Conservation (phyloP, 1,140 invertebrate species). For the Drosophila rhopaloa region DNA sequence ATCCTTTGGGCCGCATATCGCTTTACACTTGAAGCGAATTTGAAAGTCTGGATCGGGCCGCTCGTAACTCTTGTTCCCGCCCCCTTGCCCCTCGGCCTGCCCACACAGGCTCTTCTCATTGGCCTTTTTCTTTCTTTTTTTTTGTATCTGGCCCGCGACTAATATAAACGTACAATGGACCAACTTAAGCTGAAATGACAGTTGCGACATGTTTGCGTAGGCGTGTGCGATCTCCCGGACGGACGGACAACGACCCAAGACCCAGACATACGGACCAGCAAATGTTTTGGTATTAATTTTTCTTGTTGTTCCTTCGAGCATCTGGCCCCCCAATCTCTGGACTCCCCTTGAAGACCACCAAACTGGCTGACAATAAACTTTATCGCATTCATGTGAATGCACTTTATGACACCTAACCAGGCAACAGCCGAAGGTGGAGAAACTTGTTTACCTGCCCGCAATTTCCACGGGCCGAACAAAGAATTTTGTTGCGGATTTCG, state of each 20-base stretch:
- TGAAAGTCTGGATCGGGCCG: conserved; percentile 74
- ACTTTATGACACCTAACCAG: conserved; percentile 81
- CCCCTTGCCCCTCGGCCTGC: conserved; percentile 11
- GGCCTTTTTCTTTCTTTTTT: conserved; percentile 37
- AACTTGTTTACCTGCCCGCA: conserved; percentile 57
- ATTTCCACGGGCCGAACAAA: conserved; percentile 45
- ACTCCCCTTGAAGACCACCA: background rate
- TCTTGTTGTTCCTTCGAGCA: conserved; percentile 60
- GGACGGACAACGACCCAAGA: conserved; percentile 41
- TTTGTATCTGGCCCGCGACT: conserved; percentile 65
- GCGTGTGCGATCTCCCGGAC: conserved; percentile 76
- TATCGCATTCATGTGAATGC: conserved; percentile 82
- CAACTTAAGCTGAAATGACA: conserved; percentile 84
- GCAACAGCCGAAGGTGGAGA: conserved; percentile 39
- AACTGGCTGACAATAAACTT: conserved; percentile 78
- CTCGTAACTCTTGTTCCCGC: conserved; percentile 71
- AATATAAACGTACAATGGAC: conserved; percentile 84
- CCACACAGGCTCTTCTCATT: conserved; percentile 49
- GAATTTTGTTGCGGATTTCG: conserved; percentile 35
- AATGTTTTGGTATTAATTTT: conserved; percentile 81
- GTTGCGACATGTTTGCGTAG: conserved; percentile 84
- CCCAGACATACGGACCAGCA: conserved; percentile 42
- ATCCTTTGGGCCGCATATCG: conserved; percentile 68
- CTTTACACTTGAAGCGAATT: conserved; percentile 82
- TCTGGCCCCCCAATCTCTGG: conserved; percentile 29